A percentile compares a stretch with the other conserved stretches of the same genome.
These are phyloP conservation scores for Phycodurus eques DNA, from an alignment of 2,113 vertebrate species.

Conservation along the genomic window DNA sequence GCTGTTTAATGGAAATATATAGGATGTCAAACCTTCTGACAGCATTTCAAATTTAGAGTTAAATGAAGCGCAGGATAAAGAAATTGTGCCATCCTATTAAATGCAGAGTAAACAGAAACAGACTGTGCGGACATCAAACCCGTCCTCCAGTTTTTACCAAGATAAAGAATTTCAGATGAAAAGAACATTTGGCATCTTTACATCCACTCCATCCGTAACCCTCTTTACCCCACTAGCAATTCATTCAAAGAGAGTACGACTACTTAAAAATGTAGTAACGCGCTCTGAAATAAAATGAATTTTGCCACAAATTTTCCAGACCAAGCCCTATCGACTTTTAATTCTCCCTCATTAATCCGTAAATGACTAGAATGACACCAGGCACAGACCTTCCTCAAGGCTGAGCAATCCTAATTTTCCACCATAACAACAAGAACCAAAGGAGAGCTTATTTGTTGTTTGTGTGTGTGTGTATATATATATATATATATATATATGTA, in stretches of 20 bases:
- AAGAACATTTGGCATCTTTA: slow-evolving; percentile 23
- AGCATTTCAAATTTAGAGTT: slow-evolving; percentile 17
- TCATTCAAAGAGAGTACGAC: slow-evolving; percentile 32
- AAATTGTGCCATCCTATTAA: slow-evolving; percentile 23
- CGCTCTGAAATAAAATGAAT: slow-evolving; percentile 43
- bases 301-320: slow-evolving; percentile 26
- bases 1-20: slow-evolving; percentile 22
- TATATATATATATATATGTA: too few relatives aligned
- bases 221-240: neutral
- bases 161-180: neutral
- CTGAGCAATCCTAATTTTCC: neutral
- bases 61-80: slow-evolving; percentile 19
- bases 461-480: too few relatives aligned
- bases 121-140: neutral
- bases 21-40: slow-evolving; percentile 10
- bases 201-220: slow-evolving; percentile 2
- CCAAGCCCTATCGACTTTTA: neutral
- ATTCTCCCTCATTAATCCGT: slow-evolving; percentile 14
- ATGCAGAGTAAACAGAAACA: slow-evolving; percentile 11
- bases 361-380: neutral
- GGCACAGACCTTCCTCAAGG: neutral
- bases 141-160: slow-evolving; percentile 2
- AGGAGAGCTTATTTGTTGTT: neutral
- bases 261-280: slow-evolving; percentile 28
- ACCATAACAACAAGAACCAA: neutral